phyloP scores from a whole-genome alignment of 1,140 invertebrate genomes.

The Thaumetopoea pityocampa region DNA sequence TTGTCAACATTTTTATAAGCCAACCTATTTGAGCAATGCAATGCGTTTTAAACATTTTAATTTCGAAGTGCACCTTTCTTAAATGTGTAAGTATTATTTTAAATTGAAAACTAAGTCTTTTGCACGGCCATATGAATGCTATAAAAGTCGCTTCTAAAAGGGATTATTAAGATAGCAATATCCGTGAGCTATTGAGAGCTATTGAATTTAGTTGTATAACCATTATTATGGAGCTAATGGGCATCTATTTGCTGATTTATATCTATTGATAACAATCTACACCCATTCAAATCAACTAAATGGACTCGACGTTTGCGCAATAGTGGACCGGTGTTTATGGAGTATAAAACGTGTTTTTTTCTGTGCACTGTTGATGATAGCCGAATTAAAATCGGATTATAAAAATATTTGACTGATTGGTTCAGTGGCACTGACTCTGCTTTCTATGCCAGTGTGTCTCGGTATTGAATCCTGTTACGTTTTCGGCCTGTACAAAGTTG shows the following conservation, averaged over 20 bases:
- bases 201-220: constrained; percentile 31
- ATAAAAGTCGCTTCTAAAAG: constrained; percentile 7
- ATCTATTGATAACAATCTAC: constrained; percentile 55
- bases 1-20: not conserved
- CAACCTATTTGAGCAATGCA: constrained; percentile 12
- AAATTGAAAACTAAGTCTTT: constrained; percentile 21
- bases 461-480: too few species aligned
- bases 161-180: constrained; percentile 15
- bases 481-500: too few species aligned
- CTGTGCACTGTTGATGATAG: constrained; percentile 19
- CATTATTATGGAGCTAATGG: constrained; percentile 36
- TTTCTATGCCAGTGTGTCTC: too few species aligned
- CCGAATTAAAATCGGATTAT: constrained; percentile 29
- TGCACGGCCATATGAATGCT: constrained; percentile 14
- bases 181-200: constrained; percentile 22
- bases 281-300: constrained; percentile 44
- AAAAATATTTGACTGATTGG: too few species aligned
- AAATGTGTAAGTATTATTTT: constrained; percentile 23
- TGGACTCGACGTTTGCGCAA: constrained; percentile 35
- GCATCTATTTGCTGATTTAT: constrained; percentile 46
- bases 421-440: too few species aligned
- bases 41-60: constrained; percentile 60
- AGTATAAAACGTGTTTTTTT: constrained; percentile 27
- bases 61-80: constrained; percentile 60
- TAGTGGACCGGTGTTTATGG: constrained; percentile 33